Base-by-base conservation (phyloP, 1,140 invertebrate species). In the Dryas iulia region DNA sequence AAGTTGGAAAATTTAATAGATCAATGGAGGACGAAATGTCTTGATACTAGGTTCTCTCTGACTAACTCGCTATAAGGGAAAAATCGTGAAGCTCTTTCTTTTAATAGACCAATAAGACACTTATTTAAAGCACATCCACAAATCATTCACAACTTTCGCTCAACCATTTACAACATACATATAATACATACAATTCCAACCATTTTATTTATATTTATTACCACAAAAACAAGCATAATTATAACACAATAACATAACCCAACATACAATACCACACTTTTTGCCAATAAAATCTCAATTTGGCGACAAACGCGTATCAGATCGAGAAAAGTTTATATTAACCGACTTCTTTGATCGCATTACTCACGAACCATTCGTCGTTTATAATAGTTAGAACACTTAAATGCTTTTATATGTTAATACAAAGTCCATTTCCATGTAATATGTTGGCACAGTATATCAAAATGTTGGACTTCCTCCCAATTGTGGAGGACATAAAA, bases 341-440 rank as follows among this genome's bases (percentile, higher is more conserved):
- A 35, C n/a, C 14, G 14, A 35, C 33, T 39, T 47, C 4, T n/a
- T 47, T 18, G 39, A 47, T 47, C 39, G 18, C 39, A 47, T 47
- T 47, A 18, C 39, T 47, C 39, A 47, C 7, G n/a, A 47, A 47
- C 39, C n/a, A 25, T 58, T 57, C 24, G 25, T 11, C 25, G 24
- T 54, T 25, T 25, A 54, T 54, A 54, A 54, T 54, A 54, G 53
- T 54, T 54, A 54, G 53, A 54, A n/a, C 23, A 54, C 53, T 66
- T 59, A 66, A 66, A 58, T 25, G 33, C 18, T 66, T 66, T 66
- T 66, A 66, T 66, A 66, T 66, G 64, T 66, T 66, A 66, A 66
- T 63, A 59, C 56, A 52, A 59, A 52, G 31, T 35, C 23, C 33
- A 66, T 66, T 66, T 52, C 53, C 64, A 66, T 66, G 56, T 66